Conservation (phyloP, 2,113 vertebrate genomes). For the Astur gentilis region DNA sequence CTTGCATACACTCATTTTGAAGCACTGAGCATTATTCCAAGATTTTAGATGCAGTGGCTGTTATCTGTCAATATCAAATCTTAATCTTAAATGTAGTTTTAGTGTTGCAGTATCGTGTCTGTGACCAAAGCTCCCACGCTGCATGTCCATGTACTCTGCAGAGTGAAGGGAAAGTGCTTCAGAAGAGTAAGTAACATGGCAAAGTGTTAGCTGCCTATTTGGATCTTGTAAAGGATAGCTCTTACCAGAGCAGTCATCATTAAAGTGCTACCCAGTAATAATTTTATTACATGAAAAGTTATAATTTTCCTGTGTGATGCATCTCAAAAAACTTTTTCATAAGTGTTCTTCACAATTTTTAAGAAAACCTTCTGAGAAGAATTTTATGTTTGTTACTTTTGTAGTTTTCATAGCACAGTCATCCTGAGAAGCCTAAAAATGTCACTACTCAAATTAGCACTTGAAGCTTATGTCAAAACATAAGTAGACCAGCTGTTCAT, state of each 20-base stretch:
- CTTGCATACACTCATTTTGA: neutral
- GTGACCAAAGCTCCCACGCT: neutral
- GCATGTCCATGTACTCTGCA: neutral
- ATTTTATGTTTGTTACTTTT: neutral
- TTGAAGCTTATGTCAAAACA: neutral
- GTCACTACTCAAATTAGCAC: neutral
- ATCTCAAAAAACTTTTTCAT: neutral
- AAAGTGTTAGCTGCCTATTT: neutral
- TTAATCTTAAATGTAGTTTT: neutral
- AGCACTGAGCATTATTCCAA: neutral
- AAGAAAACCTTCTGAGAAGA: neutral
- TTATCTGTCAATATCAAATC: neutral
- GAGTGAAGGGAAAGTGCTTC: neutral
- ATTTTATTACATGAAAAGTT: neutral
- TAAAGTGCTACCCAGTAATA: neutral
- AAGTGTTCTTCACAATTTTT: neutral
- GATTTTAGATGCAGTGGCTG: neutral
- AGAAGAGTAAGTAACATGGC: neutral
- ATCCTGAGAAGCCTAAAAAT: neutral
- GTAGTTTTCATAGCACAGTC: neutral
- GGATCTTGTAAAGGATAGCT: neutral
- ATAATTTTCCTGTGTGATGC: neutral
- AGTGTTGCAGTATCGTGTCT: neutral
- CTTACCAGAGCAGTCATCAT: neutral
- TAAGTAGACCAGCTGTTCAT: neutral